Percentiles rank a stretch among this genome's conserved stretches.
Evolutionary conservation across 2,888 invertebrate genomes (phyloP).

Genomic region (Agonum fuliginosum): DNA sequence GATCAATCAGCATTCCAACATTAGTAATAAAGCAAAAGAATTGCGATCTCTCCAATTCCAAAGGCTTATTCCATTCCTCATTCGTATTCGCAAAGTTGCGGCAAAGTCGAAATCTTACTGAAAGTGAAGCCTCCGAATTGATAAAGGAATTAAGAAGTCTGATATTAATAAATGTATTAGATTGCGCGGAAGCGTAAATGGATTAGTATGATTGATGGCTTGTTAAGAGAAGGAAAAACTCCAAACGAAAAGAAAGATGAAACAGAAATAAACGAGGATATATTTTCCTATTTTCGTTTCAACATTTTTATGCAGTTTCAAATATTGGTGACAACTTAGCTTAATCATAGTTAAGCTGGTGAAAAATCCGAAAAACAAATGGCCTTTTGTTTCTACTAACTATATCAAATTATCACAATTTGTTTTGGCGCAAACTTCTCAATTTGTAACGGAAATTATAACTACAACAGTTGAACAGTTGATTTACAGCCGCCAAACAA

Average conservation of each 20-base stretch:
- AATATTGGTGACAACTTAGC: neutral
- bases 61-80: too few species aligned
- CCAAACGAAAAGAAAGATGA: constrained; percentile 8
- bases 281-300: constrained; percentile 1
- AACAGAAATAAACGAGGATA: constrained; percentile 6
- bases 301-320: neutral
- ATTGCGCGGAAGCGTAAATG: constrained; percentile 25
- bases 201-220: constrained; percentile 38
- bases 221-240: constrained; percentile 36
- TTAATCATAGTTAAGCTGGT: neutral
- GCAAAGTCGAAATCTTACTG: neutral
- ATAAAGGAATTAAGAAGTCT: constrained; percentile 13
- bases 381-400: constrained; percentile 19
- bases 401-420: constrained; percentile 38
- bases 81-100: too few species aligned
- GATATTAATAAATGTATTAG: constrained; percentile 37
- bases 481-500: constrained; percentile 28
- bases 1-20: too few species aligned
- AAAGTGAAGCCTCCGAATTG: neutral
- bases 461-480: constrained; percentile 11
- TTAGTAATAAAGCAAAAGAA: too few species aligned
- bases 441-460: constrained; percentile 12
- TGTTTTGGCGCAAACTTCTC: constrained; percentile 28
- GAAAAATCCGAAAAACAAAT: constrained; percentile 11
- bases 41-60: too few species aligned